Evolutionary conservation across 2,888 invertebrate species (phyloP).

Genomic region (Abrostola tripartita): DNA sequence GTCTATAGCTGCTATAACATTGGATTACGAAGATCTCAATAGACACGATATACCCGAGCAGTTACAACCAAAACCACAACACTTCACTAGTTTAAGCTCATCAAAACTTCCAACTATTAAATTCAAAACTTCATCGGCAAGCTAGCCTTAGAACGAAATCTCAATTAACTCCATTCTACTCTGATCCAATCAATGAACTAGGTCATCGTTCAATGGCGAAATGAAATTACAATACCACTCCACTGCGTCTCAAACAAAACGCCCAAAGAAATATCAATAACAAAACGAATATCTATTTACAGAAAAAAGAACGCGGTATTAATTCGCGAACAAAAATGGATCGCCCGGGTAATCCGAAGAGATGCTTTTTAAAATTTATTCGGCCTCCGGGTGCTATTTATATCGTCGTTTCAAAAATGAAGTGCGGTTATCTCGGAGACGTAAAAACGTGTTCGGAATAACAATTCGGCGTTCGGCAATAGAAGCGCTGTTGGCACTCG

Average conservation of each 20-base stretch:
- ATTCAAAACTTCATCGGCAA: slow-evolving; percentile 8
- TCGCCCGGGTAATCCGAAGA: slow-evolving; percentile 59
- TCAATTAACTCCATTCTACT: slow-evolving; percentile 7
- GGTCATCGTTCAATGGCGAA: slow-evolving; percentile 15
- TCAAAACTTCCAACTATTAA: background rate
- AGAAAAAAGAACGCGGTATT: slow-evolving; percentile 51
- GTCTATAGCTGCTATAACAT: background rate
- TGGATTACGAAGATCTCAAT: background rate
- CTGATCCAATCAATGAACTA: slow-evolving; percentile 6
- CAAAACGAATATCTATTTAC: slow-evolving; percentile 44
- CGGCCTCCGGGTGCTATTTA: slow-evolving; percentile 84
- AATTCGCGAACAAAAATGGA: slow-evolving; percentile 59
- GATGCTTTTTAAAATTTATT: slow-evolving; percentile 86
- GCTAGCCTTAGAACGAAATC: slow-evolving; percentile 15
- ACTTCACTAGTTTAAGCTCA: background rate
- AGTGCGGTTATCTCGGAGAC: slow-evolving; percentile 85
- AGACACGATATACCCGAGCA: background rate
- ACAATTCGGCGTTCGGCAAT: slow-evolving; percentile 65
- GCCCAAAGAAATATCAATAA: slow-evolving; percentile 35
- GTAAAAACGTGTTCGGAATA: slow-evolving; percentile 82
- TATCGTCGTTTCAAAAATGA: slow-evolving; percentile 86
- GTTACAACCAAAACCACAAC: background rate
- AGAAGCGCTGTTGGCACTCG: slow-evolving; percentile 48
- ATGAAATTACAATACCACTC: slow-evolving; percentile 12
- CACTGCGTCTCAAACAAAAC: slow-evolving; percentile 17